Base-by-base conservation (phyloP, 1,140 invertebrate genomes). In the Penaeus vannamei region DNA sequence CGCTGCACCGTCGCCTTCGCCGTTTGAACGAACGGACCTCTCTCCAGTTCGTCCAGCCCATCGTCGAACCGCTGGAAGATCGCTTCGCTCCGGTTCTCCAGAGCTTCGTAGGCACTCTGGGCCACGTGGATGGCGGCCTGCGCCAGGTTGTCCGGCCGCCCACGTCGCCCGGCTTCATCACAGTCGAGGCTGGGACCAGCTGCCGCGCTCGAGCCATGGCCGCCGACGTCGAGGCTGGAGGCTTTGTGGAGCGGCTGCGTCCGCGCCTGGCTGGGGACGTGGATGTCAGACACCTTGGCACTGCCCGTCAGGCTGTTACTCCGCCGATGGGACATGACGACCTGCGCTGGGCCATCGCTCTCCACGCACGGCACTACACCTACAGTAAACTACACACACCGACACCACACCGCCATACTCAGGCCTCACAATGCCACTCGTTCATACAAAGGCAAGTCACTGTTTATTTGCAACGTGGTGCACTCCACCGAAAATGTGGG, bases 301-400 rank as follows among this genome's bases (percentile, higher is more conserved):
- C 90, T 86, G 87, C 90, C 90, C 87, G 86, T 91, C 85, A 91
- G 87, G 90, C 90, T 91, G 80, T 84, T 91, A 82, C 90, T 91
- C 86, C 90, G 90, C 86, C 90, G 87, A 77, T 89, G 90, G 90
- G 84, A 86, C 90, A 91, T 91, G 90, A 85, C 90, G 87, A 89
- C 82, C 87, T 91, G 62, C 69, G 84, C 90, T 72, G 79, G 85
- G 90, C 90, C 90, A 91, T 91, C 69, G 90, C 90, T 89, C 61
- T 76, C 77, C 66, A 42, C 72, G 72, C 85, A 85, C 87, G 85
- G 85, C 84, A 86, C 76, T 85, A 89, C 90, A 62, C 42, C 29
- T 53, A 46, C 61, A 61, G 62, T 87, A 76, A 87, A 84, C 62
- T 62, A 84, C 79, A 72, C 85, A 86, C 90, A 84, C 87, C 66